phyloP scores from a whole-genome alignment of 2,113 vertebrate species.

The Phalacrocorax carbo region DNA sequence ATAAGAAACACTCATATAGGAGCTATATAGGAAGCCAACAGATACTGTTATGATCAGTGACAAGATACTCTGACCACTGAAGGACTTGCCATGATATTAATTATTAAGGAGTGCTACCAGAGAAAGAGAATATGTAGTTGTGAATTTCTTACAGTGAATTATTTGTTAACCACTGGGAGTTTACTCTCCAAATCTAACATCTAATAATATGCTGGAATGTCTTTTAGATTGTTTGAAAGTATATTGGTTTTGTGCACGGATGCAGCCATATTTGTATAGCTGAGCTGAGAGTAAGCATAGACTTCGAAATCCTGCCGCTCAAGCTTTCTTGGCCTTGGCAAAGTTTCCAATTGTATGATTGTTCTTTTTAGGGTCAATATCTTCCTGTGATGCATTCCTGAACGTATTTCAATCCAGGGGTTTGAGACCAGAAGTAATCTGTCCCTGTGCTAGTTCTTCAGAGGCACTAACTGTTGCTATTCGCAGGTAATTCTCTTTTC shows the following conservation, averaged over 20 bases:
- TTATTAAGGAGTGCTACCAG: not conserved
- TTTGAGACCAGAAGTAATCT: constrained; percentile 92
- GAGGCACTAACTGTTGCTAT: constrained; percentile 93
- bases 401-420: constrained; percentile 94
- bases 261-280: not conserved
- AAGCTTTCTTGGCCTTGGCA: not conserved
- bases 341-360: not conserved
- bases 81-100: not conserved
- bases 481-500: constrained; percentile 80
- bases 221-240: not conserved
- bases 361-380: constrained; percentile 88
- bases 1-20: not conserved
- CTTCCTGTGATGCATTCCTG: constrained; percentile 96
- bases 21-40: not conserved
- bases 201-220: not conserved
- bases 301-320: not conserved
- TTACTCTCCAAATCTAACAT: not conserved
- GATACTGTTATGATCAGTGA: not conserved
- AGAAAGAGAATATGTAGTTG: not conserved
- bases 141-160: not conserved
- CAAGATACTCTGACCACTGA: not conserved
- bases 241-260: not conserved
- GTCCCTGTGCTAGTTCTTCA: constrained; percentile 91
- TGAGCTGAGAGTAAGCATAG: not conserved
- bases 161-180: not conserved